Evolutionary conservation across 2,113 vertebrate species (phyloP).

Genomic region (Leucopsar rothschildi): DNA sequence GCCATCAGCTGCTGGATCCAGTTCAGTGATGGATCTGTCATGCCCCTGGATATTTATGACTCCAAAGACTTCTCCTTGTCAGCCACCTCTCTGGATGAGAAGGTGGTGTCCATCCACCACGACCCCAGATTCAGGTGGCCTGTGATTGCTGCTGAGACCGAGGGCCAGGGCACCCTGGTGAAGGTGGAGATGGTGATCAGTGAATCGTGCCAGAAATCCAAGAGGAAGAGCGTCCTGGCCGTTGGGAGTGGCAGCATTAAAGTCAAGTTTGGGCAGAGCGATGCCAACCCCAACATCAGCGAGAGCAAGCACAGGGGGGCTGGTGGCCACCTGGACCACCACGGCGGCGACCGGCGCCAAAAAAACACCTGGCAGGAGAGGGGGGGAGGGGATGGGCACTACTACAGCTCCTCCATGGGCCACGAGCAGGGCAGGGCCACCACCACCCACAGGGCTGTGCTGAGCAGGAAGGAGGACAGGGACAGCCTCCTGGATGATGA

Average conservation of each 20-base stretch:
- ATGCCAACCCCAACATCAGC: conserved; percentile 54
- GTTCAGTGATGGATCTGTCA: conserved; percentile 90
- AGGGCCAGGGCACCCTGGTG: conserved; percentile 85
- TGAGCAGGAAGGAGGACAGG: conserved; percentile 64
- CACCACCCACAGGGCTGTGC: conserved; percentile 76
- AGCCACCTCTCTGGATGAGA: conserved; percentile 84
- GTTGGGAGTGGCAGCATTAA: conserved; percentile 81
- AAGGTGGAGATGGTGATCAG: conserved; percentile 88
- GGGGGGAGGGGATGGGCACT: background rate
- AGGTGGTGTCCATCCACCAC: conserved; percentile 82
- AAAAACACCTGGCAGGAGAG: conserved; percentile 54
- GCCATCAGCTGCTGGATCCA: conserved; percentile 90
- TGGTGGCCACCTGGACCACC: conserved; percentile 58
- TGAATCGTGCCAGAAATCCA: conserved; percentile 88
- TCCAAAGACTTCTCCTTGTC: conserved; percentile 79
- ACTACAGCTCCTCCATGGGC: conserved; percentile 69
- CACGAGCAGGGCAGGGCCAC: conserved; percentile 73
- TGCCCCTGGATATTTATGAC: conserved; percentile 89
- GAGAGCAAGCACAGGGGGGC: conserved; percentile 49
- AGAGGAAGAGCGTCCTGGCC: conserved; percentile 85
- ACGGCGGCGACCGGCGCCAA: conserved; percentile 34
- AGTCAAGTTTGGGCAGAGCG: conserved; percentile 80
- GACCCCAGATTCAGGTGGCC: conserved; percentile 75
- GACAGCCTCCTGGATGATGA: conserved; percentile 66
- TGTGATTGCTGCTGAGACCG: conserved; percentile 77